Conservation (phyloP, 2,113 vertebrate species). For the Burhinus bistriatus region DNA sequence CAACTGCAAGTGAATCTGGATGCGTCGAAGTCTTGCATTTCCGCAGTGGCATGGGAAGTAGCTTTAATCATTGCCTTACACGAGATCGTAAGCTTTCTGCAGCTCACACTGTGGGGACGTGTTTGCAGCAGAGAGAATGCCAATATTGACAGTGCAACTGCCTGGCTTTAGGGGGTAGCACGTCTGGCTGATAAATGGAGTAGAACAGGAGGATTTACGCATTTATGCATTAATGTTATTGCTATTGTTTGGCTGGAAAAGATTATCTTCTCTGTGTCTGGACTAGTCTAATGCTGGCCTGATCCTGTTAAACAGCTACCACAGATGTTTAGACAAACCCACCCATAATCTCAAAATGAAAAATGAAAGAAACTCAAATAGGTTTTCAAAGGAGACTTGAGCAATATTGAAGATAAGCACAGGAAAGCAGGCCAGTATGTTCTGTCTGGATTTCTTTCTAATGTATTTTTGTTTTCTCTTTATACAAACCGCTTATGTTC, state of each 20-base stretch:
- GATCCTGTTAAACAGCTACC: slow-evolving; percentile 9
- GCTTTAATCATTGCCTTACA: neutral
- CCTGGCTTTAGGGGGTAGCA: neutral
- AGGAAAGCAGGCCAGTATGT: neutral
- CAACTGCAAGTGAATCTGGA: neutral
- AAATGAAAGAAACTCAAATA: neutral
- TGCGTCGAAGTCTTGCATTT: neutral
- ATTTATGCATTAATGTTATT: neutral
- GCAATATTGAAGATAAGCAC: neutral
- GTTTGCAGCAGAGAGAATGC: neutral
- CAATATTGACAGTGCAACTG: neutral
- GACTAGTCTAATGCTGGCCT: neutral
- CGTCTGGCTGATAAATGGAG: neutral
- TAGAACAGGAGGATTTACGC: neutral
- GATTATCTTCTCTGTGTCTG: neutral
- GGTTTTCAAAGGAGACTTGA: neutral
- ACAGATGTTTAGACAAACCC: slow-evolving; percentile 5
- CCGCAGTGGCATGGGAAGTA: neutral
- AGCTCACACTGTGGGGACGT: neutral
- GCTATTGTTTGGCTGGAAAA: neutral
- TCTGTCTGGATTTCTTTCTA: neutral
- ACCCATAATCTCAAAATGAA: neutral
- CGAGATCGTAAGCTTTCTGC: neutral
- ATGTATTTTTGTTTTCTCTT: neutral
- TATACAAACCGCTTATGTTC: neutral